Conservation (phyloP, 1,140 invertebrate genomes). For the Temnothorax curvispinosus region DNA sequence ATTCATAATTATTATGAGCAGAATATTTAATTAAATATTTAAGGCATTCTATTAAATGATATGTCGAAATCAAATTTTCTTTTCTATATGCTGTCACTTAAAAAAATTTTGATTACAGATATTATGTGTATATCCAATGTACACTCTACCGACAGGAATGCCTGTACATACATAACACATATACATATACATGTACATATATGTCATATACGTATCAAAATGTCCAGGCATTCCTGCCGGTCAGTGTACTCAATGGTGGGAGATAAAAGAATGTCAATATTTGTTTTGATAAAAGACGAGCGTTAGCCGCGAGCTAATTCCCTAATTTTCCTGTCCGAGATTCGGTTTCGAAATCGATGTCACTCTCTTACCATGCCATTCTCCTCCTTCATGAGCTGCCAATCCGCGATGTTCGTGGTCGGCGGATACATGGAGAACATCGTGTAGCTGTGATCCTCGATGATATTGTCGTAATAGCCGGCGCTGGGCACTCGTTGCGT, state of each 20-base stretch:
- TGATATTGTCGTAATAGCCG: conserved; percentile 73
- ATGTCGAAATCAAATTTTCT: background rate
- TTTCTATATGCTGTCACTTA: background rate
- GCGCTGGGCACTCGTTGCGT: conserved; percentile 81
- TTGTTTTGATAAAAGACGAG: background rate
- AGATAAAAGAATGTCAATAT: background rate
- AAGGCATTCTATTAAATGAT: background rate
- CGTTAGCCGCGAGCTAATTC: background rate
- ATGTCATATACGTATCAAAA: no score
- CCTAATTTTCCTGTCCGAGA: background rate
- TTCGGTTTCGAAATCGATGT: background rate
- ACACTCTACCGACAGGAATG: no score
- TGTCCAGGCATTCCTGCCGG: no score
- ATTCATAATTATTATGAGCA: background rate
- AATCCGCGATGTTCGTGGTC: conserved; percentile 65
- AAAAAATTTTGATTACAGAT: background rate
- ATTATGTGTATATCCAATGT: background rate
- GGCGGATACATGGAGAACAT: conserved; percentile 78
- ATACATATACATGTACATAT: no score
- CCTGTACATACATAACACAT: no score
- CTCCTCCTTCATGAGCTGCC: conserved; percentile 76
- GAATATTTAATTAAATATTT: background rate
- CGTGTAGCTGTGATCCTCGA: conserved; percentile 79
- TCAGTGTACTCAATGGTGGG: background rate
- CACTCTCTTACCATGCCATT: conserved; percentile 73